Evolutionary conservation across 2,113 vertebrate species (phyloP).

Genomic region (Ptyas mucosa): DNA sequence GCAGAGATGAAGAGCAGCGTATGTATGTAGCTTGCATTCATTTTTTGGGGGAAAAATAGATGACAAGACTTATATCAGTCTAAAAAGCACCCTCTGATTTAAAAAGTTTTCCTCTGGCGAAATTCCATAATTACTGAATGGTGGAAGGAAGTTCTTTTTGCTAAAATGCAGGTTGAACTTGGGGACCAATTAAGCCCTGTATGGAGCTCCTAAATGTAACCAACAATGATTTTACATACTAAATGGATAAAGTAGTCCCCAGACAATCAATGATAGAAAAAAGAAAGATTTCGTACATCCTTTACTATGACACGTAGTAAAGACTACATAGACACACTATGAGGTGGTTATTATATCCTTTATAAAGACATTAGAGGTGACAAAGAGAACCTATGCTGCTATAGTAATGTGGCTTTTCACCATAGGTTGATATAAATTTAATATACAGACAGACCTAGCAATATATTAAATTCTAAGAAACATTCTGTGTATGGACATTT

Average conservation of each 20-base stretch:
- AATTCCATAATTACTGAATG: not conserved
- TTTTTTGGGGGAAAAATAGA: not conserved
- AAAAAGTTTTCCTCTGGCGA: too few species aligned
- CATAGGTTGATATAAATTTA: constrained; percentile 6
- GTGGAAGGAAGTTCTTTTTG: not conserved
- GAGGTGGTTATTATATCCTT: not conserved
- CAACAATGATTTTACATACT: not conserved
- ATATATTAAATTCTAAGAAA: constrained; percentile 13
- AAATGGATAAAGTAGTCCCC: not conserved
- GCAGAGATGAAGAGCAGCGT: not conserved
- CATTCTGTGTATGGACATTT: not conserved
- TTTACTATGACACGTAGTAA: not conserved
- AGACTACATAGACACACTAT: not conserved
- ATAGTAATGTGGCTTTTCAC: not conserved
- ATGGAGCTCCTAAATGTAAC: not conserved
- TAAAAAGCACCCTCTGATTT: not conserved
- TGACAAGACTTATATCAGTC: not conserved
- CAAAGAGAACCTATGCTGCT: not conserved
- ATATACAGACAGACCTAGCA: not conserved
- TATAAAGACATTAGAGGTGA: not conserved
- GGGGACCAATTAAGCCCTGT: not conserved
- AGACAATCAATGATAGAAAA: not conserved
- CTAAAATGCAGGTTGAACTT: not conserved
- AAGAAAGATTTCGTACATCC: not conserved
- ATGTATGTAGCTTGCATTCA: not conserved